Evolutionary conservation across 2,888 invertebrate genomes (phyloP), one percentile per base, ranked within the genome.

Genomic region (Eurois occulta): DNA sequence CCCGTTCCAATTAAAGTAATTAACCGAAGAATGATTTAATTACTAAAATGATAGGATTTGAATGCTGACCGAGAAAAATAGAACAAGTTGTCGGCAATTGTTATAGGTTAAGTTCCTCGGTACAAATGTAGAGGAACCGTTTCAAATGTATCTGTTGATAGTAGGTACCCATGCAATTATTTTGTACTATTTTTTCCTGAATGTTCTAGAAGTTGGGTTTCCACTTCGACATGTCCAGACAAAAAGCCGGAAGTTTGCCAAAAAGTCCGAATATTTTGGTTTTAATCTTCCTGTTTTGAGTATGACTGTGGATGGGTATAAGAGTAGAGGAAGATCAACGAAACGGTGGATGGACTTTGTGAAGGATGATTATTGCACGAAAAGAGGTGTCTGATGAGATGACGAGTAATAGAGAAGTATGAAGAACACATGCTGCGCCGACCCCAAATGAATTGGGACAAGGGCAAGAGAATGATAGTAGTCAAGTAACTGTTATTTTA

Each of bases 111-210:
- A 41, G 11, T 43, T 16, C 41, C 80, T 35, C 60, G 80, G 75
- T 70, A 72, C 75, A 75, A 52, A 18, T 60, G 43, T 70, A 35
- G 80, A 60, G 43, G 28, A 75, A 35, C 38, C n/a, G 24, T 18
- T 28, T 6, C 13, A 43, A 35, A 65, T 43, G 0, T 72, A 21
- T 16, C 21, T 2, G 18, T 38, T 21, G 5, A 7, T 13, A 55
- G n/a, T 28, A n/a, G n/a, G n/a, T 41, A 28, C 3, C 5, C 16
- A 16, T 2, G 28, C 7, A 60, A 60, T 8, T 18, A 60, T 60
- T 60, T 60, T 32, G 18, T 8, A 4, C 60, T 8, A 0, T 16
- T 60, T 32, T 60, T 18, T 28, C 16, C 5, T n/a, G 58, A 60
- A 18, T 60, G 8, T 7, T 60, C 32, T 60, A 60, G 18, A 28